Conservation (phyloP, 2,797 vertebrate genomes). For the Myiotriccus ornatus region DNA sequence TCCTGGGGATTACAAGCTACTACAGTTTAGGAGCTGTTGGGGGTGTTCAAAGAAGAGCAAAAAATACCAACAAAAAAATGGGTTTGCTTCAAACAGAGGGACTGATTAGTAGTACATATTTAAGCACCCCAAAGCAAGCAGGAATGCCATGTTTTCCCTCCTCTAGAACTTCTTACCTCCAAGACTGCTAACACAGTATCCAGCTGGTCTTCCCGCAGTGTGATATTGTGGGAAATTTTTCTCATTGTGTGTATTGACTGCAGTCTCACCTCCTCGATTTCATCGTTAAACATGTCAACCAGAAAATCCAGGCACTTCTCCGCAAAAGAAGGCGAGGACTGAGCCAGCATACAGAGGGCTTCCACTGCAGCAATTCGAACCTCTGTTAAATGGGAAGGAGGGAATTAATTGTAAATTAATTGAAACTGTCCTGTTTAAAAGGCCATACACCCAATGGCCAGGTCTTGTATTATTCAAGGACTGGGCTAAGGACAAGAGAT, state of each 20-base stretch:
- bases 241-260: constrained; percentile 97
- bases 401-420: background rate
- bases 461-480: background rate
- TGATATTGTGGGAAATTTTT: constrained; percentile 94
- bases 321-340: constrained; percentile 89
- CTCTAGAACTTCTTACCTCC: constrained; percentile 80
- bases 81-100: background rate
- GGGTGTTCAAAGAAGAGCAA: background rate
- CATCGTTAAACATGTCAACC: constrained; percentile 99
- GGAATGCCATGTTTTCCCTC: background rate
- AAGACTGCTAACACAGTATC: constrained; percentile 94
- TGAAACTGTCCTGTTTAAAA: background rate
- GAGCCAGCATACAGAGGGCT: constrained; percentile 90
- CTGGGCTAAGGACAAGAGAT: background rate
- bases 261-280: constrained; percentile 95
- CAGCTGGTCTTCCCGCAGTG: constrained; percentile 93
- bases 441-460: background rate
- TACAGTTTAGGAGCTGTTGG: background rate
- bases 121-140: background rate
- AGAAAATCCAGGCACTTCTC: constrained; percentile 98
- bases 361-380: constrained; percentile 95
- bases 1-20: background rate
- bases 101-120: background rate
- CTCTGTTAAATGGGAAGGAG: constrained; percentile 72
- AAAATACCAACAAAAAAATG: background rate